Evolutionary conservation across 1,140 invertebrate species (phyloP).

Genomic region (Ylistrum balloti): DNA sequence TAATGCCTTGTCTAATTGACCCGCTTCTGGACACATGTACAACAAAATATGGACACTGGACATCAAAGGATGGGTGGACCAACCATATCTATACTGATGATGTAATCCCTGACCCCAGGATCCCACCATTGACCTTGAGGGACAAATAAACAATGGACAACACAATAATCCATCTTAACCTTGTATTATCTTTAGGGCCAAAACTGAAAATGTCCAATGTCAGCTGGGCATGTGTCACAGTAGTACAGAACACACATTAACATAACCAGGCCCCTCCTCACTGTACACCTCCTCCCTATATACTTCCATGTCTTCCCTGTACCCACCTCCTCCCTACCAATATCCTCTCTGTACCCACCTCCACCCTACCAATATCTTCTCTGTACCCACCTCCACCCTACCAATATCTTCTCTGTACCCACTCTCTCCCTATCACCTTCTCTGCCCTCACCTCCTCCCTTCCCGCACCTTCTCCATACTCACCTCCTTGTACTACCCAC

Average conservation of each 20-base stretch:
- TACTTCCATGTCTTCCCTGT: too few relatives aligned
- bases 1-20: not conserved
- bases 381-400: too few relatives aligned
- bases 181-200: not conserved
- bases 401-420: too few relatives aligned
- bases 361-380: too few relatives aligned
- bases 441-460: too few relatives aligned
- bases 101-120: slow-evolving; percentile 8
- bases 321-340: too few relatives aligned
- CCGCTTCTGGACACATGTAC: not conserved
- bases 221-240: not conserved
- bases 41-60: not conserved
- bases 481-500: too few relatives aligned
- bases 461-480: too few relatives aligned
- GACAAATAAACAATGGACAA: not conserved
- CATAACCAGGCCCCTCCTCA: not conserved
- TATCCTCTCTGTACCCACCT: too few relatives aligned
- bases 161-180: not conserved
- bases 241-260: not conserved
- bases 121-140: not conserved
- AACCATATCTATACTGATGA: not conserved
- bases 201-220: not conserved
- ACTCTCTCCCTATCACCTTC: too few relatives aligned
- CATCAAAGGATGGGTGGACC: slow-evolving; percentile 31
- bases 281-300: too few relatives aligned